Conservation (phyloP, 2,797 vertebrate species). For the Phrynocephalus vlangalii region DNA sequence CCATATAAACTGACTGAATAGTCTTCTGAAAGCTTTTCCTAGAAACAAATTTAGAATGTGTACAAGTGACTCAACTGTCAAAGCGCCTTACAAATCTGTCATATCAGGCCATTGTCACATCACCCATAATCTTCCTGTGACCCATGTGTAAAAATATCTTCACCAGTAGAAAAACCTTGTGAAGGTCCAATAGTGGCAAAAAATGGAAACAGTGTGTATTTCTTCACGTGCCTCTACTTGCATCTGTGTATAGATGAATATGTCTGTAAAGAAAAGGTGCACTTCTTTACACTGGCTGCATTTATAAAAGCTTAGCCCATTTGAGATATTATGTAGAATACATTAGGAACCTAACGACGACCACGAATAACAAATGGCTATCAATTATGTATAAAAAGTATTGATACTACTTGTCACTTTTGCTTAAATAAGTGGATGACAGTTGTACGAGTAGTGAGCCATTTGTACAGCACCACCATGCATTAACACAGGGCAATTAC, state of each 20-base stretch:
- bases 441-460: neutral
- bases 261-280: neutral
- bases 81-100: neutral
- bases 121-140: neutral
- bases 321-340: neutral
- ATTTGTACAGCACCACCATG: neutral
- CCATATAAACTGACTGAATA: neutral
- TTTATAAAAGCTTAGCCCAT: neutral
- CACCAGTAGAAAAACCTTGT: neutral
- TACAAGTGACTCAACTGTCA: neutral
- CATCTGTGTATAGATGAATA: neutral
- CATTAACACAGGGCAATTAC: neutral
- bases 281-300: neutral
- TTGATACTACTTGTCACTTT: neutral
- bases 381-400: neutral
- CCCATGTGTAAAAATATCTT: neutral
- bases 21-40: neutral
- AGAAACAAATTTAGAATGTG: neutral
- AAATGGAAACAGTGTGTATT: neutral
- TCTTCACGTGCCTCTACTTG: neutral
- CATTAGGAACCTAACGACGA: neutral
- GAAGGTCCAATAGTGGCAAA: neutral
- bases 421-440: neutral
- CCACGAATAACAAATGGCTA: neutral
- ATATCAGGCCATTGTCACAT: neutral